phyloP scores from a whole-genome alignment of 2,888 invertebrate species.

The Pecten maximus region DNA sequence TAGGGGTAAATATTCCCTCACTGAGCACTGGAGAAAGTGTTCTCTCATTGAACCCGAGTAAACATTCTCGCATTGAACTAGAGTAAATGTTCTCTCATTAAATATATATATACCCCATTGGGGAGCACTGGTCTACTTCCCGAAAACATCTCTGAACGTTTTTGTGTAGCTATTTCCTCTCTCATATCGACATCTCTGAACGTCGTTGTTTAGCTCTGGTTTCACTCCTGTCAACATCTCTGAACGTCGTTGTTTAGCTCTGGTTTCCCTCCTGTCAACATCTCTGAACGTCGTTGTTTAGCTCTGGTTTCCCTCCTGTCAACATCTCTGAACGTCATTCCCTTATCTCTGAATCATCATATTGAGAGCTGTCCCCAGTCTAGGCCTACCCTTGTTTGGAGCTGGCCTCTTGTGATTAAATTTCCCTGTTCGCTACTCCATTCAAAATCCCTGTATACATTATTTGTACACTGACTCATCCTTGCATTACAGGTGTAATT shows the following conservation, averaged over 20 bases:
- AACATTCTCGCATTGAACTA: too few species aligned
- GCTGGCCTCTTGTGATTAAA: background rate
- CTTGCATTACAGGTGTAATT: background rate
- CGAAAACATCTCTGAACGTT: background rate
- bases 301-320: background rate
- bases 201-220: background rate
- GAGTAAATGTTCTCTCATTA: too few species aligned
- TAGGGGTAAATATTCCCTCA: too few species aligned
- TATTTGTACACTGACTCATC: slow-evolving; percentile 19
- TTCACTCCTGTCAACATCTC: background rate
- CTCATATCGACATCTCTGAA: background rate
- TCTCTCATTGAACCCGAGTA: too few species aligned
- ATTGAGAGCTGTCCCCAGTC: too few species aligned
- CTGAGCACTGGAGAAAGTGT: too few species aligned
- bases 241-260: background rate
- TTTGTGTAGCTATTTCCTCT: background rate
- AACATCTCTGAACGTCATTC: background rate
- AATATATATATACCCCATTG: too few species aligned
- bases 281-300: background rate
- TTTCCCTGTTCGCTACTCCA: background rate
- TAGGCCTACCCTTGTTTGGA: background rate
- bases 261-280: background rate
- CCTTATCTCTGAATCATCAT: too few species aligned
- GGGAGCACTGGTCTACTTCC: too few species aligned
- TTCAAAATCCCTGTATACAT: background rate